Evolutionary conservation across 2,113 vertebrate species (phyloP), one percentile per base, ranked within the genome.

Genomic region (Labeo catla): DNA sequence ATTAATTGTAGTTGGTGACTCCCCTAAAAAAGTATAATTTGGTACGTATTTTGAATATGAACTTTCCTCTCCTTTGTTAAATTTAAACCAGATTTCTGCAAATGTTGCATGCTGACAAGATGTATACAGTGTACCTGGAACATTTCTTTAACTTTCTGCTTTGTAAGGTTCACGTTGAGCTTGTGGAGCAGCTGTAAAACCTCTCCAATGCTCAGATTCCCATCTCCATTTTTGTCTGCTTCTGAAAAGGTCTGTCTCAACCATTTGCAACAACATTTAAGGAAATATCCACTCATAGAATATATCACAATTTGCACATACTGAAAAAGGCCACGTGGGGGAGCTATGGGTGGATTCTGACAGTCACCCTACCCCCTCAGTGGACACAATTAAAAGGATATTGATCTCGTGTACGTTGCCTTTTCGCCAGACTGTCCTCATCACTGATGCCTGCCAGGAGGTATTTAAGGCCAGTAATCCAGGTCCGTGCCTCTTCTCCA

Each of bases 201-300:
- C 89, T 99, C 98, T 0, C 94, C 93, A 1, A 99, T 96, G 93
- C 96, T 99, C 91, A 99, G 92, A 86, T 96, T 96, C 43, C 98
- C 97, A 0, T 99, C 97, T 1, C 98, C 96, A 0, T 99, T 99
- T 92, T 99, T 99, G 91, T 99, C 98, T 0, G 98, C 98, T 85
- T 99, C 98, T 0, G 97, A 96, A 61, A 99, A 99, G 0, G 98
- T 99, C 95, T 99, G 98, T 93, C 97, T 97, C 93, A 99, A 94
- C 98, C 98, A 99, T 86, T 92, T 99, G 88, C 91, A 91, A 54
- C 82, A 83, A 88, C 89, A 94, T 96, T 96, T 95, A 96, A 97
- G 96, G 94, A 61, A 43, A 88, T 88, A 84, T 76, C 39, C 36
- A 50, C 19, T 13, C 23, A 70, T 4, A 4, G 13, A 43, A 66